phyloP scores from a whole-genome alignment of 2,113 vertebrate genomes.

The Montifringilla adamsi region DNA sequence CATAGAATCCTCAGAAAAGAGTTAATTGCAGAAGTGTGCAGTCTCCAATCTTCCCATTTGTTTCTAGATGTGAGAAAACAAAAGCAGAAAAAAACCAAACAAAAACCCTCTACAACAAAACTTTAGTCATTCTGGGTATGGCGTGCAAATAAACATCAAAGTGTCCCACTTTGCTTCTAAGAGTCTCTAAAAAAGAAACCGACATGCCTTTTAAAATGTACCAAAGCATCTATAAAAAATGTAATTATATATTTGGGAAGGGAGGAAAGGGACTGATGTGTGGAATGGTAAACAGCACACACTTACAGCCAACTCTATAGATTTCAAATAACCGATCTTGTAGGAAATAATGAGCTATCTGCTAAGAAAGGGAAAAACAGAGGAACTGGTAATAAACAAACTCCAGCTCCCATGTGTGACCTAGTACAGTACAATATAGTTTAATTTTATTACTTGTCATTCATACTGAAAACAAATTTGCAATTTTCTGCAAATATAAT shows the following conservation, averaged over 20 bases:
- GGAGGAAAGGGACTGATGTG: conserved; percentile 1
- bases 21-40: background rate
- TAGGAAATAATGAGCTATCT: conserved; percentile 70
- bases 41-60: background rate
- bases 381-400: conserved; percentile 59
- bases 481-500: conserved; percentile 62
- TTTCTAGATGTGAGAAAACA: conserved; percentile 1
- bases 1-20: background rate
- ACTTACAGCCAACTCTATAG: conserved; percentile 38
- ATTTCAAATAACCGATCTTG: conserved; percentile 65
- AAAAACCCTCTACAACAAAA: background rate
- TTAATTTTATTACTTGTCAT: conserved; percentile 70
- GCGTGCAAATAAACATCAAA: conserved; percentile 32
- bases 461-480: conserved; percentile 58
- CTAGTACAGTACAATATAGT: conserved; percentile 55
- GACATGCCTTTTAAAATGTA: background rate
- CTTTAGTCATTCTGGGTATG: background rate
- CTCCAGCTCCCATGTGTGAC: conserved; percentile 40
- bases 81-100: background rate
- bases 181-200: background rate
- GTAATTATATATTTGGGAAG: conserved; percentile 55
- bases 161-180: background rate
- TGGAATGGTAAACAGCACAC: conserved; percentile 40
- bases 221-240: conserved; percentile 19
- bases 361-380: conserved; percentile 49